A percentile compares a stretch with the other conserved stretches of the same genome.
Conservation (phyloP, 1,140 invertebrate genomes). For the Dermatophagoides farinae region DNA sequence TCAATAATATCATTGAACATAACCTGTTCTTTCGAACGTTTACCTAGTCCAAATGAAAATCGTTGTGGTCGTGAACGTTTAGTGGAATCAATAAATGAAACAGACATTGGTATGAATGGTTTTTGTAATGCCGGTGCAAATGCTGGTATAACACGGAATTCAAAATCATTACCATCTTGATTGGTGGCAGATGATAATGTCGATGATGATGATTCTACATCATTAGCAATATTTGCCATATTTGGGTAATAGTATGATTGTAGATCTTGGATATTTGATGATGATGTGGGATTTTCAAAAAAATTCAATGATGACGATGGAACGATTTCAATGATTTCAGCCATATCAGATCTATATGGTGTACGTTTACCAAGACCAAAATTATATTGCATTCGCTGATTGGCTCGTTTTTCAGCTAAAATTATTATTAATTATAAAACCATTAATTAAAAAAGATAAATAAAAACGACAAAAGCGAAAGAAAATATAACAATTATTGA, state of each 20-base stretch:
- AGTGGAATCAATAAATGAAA: neutral
- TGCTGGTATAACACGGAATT: neutral
- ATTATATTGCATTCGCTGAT: neutral
- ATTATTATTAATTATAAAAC: too few relatives aligned
- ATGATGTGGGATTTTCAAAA: neutral
- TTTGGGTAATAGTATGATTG: neutral
- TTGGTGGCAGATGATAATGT: neutral
- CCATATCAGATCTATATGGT: neutral
- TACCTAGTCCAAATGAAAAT: slow-evolving; percentile 17
- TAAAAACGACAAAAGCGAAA: too few relatives aligned
- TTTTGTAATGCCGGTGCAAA: neutral
- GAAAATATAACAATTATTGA: too few relatives aligned
- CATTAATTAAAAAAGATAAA: too few relatives aligned
- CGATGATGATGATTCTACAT: neutral
- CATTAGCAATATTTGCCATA: neutral
- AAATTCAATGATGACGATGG: too few relatives aligned
- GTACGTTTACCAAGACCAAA: neutral
- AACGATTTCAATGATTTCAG: neutral
- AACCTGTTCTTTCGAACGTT: slow-evolving; percentile 13
- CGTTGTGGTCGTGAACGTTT: slow-evolving; percentile 9
- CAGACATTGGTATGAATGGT: neutral
- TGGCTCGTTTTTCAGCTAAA: neutral
- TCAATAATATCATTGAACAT: neutral
- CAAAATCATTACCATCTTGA: neutral
- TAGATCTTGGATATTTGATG: neutral